A percentile compares a stretch with the other conserved stretches of the same genome.
Evolutionary conservation across 2,797 vertebrate species (phyloP).

Genomic region (Eulemur mongoz): DNA sequence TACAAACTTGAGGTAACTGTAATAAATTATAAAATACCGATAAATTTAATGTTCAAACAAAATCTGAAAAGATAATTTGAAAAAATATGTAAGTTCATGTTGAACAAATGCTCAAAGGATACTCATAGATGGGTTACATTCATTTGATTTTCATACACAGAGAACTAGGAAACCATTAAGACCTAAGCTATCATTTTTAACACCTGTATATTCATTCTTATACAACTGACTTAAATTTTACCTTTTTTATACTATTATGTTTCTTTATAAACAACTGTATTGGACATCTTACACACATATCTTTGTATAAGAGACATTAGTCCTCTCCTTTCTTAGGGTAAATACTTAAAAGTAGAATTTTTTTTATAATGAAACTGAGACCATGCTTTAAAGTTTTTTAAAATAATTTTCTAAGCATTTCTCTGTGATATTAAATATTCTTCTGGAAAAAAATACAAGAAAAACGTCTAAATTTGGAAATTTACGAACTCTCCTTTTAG

Average conservation of each 20-base stretch:
- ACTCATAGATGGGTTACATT: background rate
- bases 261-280: background rate
- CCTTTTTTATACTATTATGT: background rate
- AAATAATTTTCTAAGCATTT: background rate
- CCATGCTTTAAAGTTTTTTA: background rate
- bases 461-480: background rate
- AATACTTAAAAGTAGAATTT: slow-evolving; percentile 1
- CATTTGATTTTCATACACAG: background rate
- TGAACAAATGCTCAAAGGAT: background rate
- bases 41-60: background rate
- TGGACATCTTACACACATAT: background rate
- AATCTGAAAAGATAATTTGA: background rate
- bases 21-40: background rate
- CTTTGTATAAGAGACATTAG: background rate
- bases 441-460: background rate
- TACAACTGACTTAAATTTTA: background rate
- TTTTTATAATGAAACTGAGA: slow-evolving; percentile 17
- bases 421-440: background rate
- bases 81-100: background rate
- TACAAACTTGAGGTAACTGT: background rate
- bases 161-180: background rate
- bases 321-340: background rate
- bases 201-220: background rate
- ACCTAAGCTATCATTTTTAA: background rate
- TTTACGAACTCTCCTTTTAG: background rate